phyloP scores from a whole-genome alignment of 2,113 vertebrate genomes.

The Aramus guarauna region DNA sequence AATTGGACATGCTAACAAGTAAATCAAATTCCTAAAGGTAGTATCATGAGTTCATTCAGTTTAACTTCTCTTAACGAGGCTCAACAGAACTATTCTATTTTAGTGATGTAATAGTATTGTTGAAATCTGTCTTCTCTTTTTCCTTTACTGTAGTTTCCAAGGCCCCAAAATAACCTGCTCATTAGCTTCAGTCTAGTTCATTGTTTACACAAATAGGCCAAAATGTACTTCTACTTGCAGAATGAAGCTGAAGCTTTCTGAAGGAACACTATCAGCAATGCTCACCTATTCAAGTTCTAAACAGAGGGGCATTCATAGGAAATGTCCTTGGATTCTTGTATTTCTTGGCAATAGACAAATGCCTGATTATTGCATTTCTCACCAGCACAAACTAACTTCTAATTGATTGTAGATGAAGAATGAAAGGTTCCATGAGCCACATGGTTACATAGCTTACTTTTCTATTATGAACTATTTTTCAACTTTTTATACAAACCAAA shows the following conservation, averaged over 20 bases:
- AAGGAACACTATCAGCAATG: constrained; percentile 51
- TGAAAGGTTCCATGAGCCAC: background rate
- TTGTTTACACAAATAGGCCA: constrained; percentile 72
- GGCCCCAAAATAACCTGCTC: constrained; percentile 69
- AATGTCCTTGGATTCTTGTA: constrained; percentile 39
- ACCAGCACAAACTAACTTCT: constrained; percentile 2
- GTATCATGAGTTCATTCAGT: background rate
- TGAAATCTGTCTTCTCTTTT: constrained; percentile 45
- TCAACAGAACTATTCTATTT: constrained; percentile 53
- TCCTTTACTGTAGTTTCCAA: constrained; percentile 49
- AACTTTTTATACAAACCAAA: background rate
- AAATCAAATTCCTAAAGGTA: constrained; percentile 41
- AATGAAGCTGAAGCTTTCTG: constrained; percentile 48
- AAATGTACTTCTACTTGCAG: constrained; percentile 61
- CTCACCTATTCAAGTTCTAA: constrained; percentile 69
- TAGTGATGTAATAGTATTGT: constrained; percentile 30
- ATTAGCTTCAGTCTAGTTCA: constrained; percentile 67
- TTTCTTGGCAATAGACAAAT: constrained; percentile 57
- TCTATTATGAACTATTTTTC: background rate
- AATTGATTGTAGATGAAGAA: constrained; percentile 1
- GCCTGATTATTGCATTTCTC: constrained; percentile 29
- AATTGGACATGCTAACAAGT: constrained; percentile 16
- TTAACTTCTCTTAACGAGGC: constrained; percentile 6
- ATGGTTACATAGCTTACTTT: background rate
- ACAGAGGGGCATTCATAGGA: constrained; percentile 51